Evolutionary conservation across 1,140 invertebrate genomes (phyloP), one percentile per base, ranked within the genome.

Genomic region (Trinorchestia longiramus): DNA sequence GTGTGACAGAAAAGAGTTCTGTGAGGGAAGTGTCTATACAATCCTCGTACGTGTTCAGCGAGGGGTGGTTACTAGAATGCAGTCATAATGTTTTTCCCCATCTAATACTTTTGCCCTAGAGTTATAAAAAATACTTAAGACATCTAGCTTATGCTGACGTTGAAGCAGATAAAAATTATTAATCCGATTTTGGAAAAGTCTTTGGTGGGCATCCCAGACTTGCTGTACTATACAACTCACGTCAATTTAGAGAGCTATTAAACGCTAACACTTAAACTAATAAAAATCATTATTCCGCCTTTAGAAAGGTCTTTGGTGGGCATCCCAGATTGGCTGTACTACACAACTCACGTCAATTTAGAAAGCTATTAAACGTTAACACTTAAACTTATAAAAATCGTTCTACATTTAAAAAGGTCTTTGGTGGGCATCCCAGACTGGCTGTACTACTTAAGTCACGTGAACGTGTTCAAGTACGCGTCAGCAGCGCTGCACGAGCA

Each of bases 191-290:
- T 53, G n/a, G n/a, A n/a, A n/a, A n/a, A n/a, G n/a, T 97, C 97
- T 17, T 96, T 97, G 19, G 96, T 97, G 19, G 98, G 98, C 6
- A 97, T 98, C 91, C 98, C 98, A 97, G 98, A 99, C 53, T 98
- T 98, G 98, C 97, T 99, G 19, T 98, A 98, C 97, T 98, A 98
- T 97, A 97, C 98, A n/a, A 98, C 98, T 0, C 99, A 98, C 97
- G 98, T 98, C 1, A 98, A 98, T n/a, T n/a, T n/a, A n/a, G n/a
- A n/a, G n/a, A n/a, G n/a, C 47, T 53, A 53, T 53, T 53, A 8
- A 53, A 8, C 47, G 47, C 47, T 19, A 6, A 19, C 47, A 19
- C 47, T 53, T 6, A 53, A 53, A 53, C 47, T 8, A 8, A n/a
- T 53, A 53, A 53, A 53, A 53, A 6, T 19, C 47, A 53, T 53